phyloP scores from a whole-genome alignment of 2,888 invertebrate genomes.

The Megalurothrips usitatus region DNA sequence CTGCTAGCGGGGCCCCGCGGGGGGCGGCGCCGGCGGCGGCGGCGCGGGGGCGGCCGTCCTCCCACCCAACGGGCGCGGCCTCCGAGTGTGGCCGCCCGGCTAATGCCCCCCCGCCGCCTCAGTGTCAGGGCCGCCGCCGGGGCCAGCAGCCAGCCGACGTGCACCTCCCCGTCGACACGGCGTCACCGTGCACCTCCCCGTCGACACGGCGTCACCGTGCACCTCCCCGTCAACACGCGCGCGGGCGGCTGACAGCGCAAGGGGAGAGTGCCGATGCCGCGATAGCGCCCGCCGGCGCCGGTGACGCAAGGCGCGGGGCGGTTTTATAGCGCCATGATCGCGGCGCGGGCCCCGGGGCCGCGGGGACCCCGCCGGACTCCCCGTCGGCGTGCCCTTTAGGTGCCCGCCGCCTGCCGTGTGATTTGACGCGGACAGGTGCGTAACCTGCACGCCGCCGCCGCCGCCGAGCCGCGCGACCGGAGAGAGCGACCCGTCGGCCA shows the following conservation, averaged over 20 bases:
- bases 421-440: too few relatives aligned
- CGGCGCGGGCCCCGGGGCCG: background rate
- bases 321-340: too few relatives aligned
- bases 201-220: too few relatives aligned
- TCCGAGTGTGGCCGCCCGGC: background rate
- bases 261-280: too few relatives aligned
- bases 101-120: background rate
- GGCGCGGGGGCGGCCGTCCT: background rate
- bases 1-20: background rate
- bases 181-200: too few relatives aligned
- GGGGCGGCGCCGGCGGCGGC: background rate
- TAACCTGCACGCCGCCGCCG: too few relatives aligned
- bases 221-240: too few relatives aligned
- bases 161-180: too few relatives aligned
- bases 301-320: too few relatives aligned
- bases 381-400: background rate
- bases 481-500: background rate
- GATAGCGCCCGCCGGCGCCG: too few relatives aligned
- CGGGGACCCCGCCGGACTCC: background rate
- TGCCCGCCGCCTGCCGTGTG: background rate
- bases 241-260: too few relatives aligned
- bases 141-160: background rate
- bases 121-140: slow-evolving; percentile 1
- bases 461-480: background rate
- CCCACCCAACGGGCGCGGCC: too few relatives aligned